A percentile compares a stretch with the other conserved stretches of the same genome.
These are phyloP conservation scores for Papilio helenus DNA, from an alignment of 1,140 invertebrate species.

Conservation along the genomic window DNA sequence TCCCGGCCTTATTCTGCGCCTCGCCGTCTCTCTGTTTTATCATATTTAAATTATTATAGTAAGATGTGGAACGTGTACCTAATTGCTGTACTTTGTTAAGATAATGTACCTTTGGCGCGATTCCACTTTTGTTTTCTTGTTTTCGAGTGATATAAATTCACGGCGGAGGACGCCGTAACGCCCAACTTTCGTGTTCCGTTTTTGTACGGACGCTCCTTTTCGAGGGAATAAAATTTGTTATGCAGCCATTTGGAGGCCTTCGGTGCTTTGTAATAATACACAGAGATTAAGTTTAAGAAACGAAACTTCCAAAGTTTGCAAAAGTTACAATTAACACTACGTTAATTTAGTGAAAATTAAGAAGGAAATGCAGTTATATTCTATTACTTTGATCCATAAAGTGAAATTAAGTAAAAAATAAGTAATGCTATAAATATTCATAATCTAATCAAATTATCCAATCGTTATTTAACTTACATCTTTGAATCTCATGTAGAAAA, in stretches of 20 bases:
- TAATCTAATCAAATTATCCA: neutral
- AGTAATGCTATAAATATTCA: neutral
- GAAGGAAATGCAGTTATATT: neutral
- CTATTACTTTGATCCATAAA: neutral
- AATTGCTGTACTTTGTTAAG: slow-evolving; percentile 83
- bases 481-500: neutral
- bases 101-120: slow-evolving; percentile 82
- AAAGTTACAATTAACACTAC: slow-evolving; percentile 5
- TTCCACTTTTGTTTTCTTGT: slow-evolving; percentile 83
- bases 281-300: slow-evolving; percentile 43
- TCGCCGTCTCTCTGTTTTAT: slow-evolving; percentile 79
- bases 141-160: slow-evolving; percentile 79
- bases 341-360: slow-evolving; percentile 7
- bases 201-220: slow-evolving; percentile 73
- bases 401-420: neutral
- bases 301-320: slow-evolving; percentile 5
- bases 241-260: slow-evolving; percentile 60
- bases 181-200: slow-evolving; percentile 78
- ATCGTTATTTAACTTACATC: neutral
- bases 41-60: slow-evolving; percentile 83
- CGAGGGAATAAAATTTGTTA: slow-evolving; percentile 74
- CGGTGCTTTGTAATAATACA: slow-evolving; percentile 54
- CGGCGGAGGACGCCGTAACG: slow-evolving; percentile 65
- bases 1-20: slow-evolving; percentile 76
- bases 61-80: slow-evolving; percentile 83